Conservation (phyloP, 2,113 vertebrate genomes). For the Gymnogyps californianus region DNA sequence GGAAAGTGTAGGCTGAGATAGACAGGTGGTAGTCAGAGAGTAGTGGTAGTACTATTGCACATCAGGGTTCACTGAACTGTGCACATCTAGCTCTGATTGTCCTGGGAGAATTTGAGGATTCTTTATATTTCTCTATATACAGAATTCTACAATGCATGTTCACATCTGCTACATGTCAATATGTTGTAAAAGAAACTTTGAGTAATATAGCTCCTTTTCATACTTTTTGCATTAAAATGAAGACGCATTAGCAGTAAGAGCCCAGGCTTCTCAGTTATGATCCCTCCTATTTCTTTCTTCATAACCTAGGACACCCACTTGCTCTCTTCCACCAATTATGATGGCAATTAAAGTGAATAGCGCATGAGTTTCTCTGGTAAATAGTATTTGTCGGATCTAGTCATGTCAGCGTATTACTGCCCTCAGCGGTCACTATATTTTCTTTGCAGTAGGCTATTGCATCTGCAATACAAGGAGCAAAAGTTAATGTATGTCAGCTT, state of each 20-base stretch:
- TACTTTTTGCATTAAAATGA: not conserved
- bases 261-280: not conserved
- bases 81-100: not conserved
- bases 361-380: not conserved
- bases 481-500: not conserved
- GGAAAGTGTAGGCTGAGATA: not conserved
- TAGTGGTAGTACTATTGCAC: not conserved
- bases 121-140: not conserved
- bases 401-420: not conserved
- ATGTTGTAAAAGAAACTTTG: not conserved
- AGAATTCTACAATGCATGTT: not conserved
- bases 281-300: not conserved
- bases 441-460: not conserved
- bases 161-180: not conserved
- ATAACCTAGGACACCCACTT: not conserved
- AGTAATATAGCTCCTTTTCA: not conserved
- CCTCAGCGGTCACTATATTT: not conserved
- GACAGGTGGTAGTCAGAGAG: not conserved
- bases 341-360: not conserved
- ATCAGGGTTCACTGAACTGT: not conserved
- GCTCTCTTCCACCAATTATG: not conserved
- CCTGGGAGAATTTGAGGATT: not conserved
- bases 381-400: not conserved
- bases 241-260: not conserved
- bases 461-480: not conserved